Evolutionary conservation across 2,888 invertebrate species (phyloP).

Genomic region (Zaprionus bogoriensis): DNA sequence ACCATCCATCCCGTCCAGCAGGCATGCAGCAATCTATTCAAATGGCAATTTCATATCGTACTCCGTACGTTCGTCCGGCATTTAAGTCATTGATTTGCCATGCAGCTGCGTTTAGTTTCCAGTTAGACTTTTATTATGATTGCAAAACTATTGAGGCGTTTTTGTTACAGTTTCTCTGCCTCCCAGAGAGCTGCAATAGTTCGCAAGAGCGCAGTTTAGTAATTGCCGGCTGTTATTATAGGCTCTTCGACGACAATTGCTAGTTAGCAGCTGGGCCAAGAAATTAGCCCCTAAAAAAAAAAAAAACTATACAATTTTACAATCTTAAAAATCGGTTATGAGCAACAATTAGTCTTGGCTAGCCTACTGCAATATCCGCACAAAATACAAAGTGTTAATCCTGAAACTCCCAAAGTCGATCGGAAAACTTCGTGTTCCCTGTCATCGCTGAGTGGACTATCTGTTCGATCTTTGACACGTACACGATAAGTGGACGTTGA

Average conservation of each 20-base stretch:
- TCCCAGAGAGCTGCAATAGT: background rate
- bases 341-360: too few relatives aligned
- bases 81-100: slow-evolving; percentile 59
- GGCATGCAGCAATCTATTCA: slow-evolving; percentile 34
- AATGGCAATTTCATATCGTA: slow-evolving; percentile 35
- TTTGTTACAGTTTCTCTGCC: slow-evolving; percentile 31
- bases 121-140: slow-evolving; percentile 40
- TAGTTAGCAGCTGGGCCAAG: background rate
- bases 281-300: too few relatives aligned
- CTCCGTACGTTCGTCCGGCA: background rate
- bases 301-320: too few relatives aligned
- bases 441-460: slow-evolving; percentile 12
- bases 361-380: too few relatives aligned
- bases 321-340: too few relatives aligned
- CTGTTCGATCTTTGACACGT: slow-evolving; percentile 47
- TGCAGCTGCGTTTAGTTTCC: slow-evolving; percentile 33
- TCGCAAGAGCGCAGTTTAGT: too few relatives aligned
- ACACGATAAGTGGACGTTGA: slow-evolving; percentile 35
- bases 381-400: too few relatives aligned
- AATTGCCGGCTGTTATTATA: slow-evolving; percentile 22
- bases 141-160: slow-evolving; percentile 30
- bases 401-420: too few relatives aligned
- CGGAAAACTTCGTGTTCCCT: too few relatives aligned
- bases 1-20: background rate
- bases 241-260: slow-evolving; percentile 6